A percentile compares a stretch with the other conserved stretches of the same genome.
Evolutionary conservation across 2,113 vertebrate genomes (phyloP).

Genomic region (Nannospalax galili): DNA sequence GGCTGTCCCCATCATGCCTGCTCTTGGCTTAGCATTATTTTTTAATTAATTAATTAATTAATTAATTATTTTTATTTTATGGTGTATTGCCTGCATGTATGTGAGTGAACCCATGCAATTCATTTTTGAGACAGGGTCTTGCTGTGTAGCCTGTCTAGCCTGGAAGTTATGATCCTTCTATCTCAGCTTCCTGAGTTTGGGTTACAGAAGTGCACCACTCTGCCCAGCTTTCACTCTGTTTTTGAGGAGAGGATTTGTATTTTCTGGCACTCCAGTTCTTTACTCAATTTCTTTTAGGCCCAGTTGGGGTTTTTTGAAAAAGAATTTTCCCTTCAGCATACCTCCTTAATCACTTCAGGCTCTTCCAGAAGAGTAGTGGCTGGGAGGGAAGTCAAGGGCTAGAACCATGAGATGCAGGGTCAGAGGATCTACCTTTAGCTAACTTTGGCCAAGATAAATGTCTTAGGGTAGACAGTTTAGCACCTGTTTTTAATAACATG

Average conservation of each 20-base stretch:
- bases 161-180: not conserved
- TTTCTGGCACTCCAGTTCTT: not conserved
- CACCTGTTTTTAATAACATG: not conserved
- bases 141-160: not conserved
- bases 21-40: not conserved
- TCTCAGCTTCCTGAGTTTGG: not conserved
- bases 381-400: not conserved
- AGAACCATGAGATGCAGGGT: not conserved
- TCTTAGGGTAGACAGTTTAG: not conserved
- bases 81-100: too few species aligned
- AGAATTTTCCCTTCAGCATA: not conserved
- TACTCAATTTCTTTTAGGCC: constrained; percentile 6
- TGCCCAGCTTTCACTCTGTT: not conserved
- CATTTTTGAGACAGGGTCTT: not conserved
- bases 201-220: not conserved
- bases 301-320: not conserved
- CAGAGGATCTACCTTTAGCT: not conserved
- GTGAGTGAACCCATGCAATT: too few species aligned
- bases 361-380: not conserved
- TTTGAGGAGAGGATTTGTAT: not conserved
- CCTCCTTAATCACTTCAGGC: not conserved
- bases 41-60: too few species aligned
- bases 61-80: too few species aligned
- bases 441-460: not conserved
- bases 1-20: not conserved